phyloP scores from a whole-genome alignment of 2,113 vertebrate genomes.

The Leuciscus idus region DNA sequence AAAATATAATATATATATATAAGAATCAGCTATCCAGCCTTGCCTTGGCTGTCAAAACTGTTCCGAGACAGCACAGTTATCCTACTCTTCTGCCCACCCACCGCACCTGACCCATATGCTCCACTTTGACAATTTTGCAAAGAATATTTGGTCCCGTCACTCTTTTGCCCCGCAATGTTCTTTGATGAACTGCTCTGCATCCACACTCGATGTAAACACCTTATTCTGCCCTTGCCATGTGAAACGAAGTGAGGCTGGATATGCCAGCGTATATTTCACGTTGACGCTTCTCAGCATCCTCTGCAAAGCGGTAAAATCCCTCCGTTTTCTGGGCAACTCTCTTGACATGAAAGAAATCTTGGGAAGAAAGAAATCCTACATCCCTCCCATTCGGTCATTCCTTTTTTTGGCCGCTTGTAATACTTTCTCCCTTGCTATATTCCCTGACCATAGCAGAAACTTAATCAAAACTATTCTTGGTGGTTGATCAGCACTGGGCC shows the following conservation, averaged over 20 bases:
- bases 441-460: not conserved
- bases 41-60: too few relatives aligned
- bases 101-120: not conserved
- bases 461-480: not conserved
- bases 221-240: not conserved
- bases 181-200: not conserved
- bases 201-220: not conserved
- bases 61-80: too few relatives aligned
- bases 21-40: too few relatives aligned
- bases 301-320: too few relatives aligned
- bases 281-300: not conserved
- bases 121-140: not conserved
- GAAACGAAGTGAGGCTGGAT: not conserved
- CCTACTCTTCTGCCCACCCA: too few relatives aligned
- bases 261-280: not conserved
- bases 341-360: not conserved
- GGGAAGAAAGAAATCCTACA: not conserved
- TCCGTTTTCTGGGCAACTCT: not conserved
- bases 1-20: not conserved
- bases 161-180: not conserved
- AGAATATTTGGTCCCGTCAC: not conserved
- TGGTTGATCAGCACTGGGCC: not conserved
- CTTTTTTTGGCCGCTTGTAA: not conserved
- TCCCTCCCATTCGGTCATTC: not conserved
- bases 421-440: constrained; percentile 2